Conservation (phyloP, 37 sponge, comb jelly and placozoan species). For the Oscarella lobularis region DNA sequence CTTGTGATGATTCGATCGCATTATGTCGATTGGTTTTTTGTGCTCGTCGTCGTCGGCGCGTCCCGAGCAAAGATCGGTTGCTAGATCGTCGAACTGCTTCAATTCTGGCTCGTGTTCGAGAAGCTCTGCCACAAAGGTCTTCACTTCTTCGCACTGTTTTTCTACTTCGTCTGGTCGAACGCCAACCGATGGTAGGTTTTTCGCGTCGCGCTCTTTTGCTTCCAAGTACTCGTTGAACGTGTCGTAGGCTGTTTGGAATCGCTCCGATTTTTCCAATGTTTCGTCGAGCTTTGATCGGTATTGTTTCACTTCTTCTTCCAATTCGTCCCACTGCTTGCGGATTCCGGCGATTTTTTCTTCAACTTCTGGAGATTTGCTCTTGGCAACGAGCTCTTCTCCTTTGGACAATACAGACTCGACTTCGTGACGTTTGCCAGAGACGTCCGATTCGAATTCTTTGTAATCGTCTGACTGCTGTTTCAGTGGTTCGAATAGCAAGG, state of each 20-base stretch:
- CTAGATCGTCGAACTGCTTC: not conserved
- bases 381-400: not conserved
- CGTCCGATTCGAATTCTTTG: not conserved
- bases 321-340: not conserved
- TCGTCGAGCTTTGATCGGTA: not conserved
- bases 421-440: not conserved
- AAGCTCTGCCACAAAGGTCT: constrained; percentile 7
- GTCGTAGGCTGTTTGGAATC: not conserved
- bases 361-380: not conserved
- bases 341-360: not conserved
- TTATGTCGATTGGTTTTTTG: not conserved
- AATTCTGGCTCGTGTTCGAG: constrained; percentile 4
- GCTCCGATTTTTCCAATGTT: not conserved
- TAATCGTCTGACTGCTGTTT: not conserved
- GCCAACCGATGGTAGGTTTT: not conserved
- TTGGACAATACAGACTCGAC: not conserved
- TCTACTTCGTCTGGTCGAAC: not conserved
- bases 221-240: not conserved
- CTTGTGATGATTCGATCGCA: not conserved
- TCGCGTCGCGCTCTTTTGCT: not conserved
- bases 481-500: not conserved
- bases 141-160: not conserved
- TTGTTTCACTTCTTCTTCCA: no score
- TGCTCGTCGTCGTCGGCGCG: constrained; percentile 5
- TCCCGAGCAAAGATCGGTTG: not conserved